Evolutionary conservation across 2,888 invertebrate species (phyloP).

Genomic region (Apodemia hepburni): DNA sequence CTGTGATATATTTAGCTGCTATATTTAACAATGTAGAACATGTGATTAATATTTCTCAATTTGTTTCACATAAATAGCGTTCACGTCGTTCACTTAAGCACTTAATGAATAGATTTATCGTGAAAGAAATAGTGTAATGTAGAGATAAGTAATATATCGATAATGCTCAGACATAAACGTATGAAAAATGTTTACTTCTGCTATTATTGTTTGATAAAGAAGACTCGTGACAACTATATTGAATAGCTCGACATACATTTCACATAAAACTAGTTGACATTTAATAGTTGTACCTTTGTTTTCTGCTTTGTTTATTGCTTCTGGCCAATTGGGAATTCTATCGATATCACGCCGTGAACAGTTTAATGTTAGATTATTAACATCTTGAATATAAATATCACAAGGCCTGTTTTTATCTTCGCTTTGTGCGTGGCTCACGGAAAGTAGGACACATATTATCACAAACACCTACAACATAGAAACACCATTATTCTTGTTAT

Average conservation of each 20-base stretch:
- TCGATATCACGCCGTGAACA: slow-evolving; percentile 61
- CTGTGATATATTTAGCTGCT: no score
- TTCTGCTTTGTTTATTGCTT: slow-evolving; percentile 46
- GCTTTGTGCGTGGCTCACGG: slow-evolving; percentile 45
- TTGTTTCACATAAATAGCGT: background rate
- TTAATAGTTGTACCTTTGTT: slow-evolving; percentile 53
- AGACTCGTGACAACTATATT: background rate
- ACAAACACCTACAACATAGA: slow-evolving; percentile 74
- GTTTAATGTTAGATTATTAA: slow-evolving; percentile 57
- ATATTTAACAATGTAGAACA: background rate
- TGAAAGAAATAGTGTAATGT: background rate
- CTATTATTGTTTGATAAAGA: background rate
- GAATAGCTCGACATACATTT: slow-evolving; percentile 8
- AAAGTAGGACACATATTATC: slow-evolving; percentile 61
- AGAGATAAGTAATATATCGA: background rate
- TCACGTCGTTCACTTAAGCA: background rate
- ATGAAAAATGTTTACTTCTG: background rate
- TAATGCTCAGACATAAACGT: background rate
- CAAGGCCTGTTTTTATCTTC: slow-evolving; percentile 47
- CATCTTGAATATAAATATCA: slow-evolving; percentile 54
- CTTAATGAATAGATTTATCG: background rate
- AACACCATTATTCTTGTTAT: slow-evolving; percentile 50
- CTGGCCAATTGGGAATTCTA: slow-evolving; percentile 58
- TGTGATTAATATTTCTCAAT: background rate
- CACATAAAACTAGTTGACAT: slow-evolving; percentile 35